A percentile compares a stretch with the other conserved stretches of the same genome.
Conservation (phyloP, 2,113 vertebrate species). For the Herpetotheres cachinnans region DNA sequence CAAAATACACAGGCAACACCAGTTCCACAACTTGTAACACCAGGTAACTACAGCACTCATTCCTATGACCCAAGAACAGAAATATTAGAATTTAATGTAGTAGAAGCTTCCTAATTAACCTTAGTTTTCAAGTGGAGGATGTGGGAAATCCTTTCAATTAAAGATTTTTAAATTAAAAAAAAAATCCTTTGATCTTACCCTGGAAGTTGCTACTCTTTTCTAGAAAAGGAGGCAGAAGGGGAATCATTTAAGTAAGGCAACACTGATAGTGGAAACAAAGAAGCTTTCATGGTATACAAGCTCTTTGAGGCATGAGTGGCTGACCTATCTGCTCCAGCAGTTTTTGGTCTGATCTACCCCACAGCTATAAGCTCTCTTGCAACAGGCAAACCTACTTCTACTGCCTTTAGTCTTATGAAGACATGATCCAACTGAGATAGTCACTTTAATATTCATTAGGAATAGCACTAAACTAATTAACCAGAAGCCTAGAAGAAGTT, state of each 20-base stretch:
- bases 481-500: neutral
- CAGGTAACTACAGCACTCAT: neutral
- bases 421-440: neutral
- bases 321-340: neutral
- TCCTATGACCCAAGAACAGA: neutral
- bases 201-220: neutral
- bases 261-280: neutral
- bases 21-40: neutral
- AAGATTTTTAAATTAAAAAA: neutral
- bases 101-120: neutral
- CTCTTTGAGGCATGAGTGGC: neutral
- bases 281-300: neutral
- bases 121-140: neutral
- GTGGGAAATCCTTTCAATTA: neutral
- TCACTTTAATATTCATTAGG: neutral
- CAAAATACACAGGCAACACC: neutral
- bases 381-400: neutral
- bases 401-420: neutral
- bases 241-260: neutral
- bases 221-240: neutral
- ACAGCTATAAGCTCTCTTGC: neutral
- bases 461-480: neutral
- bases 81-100: neutral
- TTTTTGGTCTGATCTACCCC: neutral
- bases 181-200: neutral